These are phyloP conservation scores for Aleiodes testaceus DNA, from an alignment of 2,888 invertebrate species.

Conservation along the genomic window DNA sequence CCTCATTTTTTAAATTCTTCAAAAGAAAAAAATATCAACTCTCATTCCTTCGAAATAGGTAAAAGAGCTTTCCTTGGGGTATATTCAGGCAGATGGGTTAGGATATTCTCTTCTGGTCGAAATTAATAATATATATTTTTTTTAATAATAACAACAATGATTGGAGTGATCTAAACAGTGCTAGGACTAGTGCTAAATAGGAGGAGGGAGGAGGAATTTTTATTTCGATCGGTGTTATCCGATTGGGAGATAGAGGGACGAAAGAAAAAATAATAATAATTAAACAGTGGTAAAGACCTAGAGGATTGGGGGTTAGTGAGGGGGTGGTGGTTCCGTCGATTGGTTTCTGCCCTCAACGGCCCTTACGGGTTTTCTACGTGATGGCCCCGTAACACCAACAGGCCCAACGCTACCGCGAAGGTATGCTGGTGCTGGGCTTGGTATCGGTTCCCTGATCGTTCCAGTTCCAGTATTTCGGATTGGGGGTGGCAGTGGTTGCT, in stretches of 20 bases:
- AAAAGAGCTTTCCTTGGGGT: slow-evolving; percentile 8
- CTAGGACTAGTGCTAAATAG: slow-evolving; percentile 73
- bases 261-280: slow-evolving; percentile 10
- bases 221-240: slow-evolving; percentile 37
- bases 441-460: slow-evolving; percentile 70
- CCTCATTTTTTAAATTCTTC: not conserved
- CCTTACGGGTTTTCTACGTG: slow-evolving; percentile 73
- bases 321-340: slow-evolving; percentile 73
- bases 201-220: slow-evolving; percentile 45
- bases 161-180: slow-evolving; percentile 72
- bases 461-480: slow-evolving; percentile 70
- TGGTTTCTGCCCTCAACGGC: slow-evolving; percentile 73
- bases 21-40: not conserved
- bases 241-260: slow-evolving; percentile 66
- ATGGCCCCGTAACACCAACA: slow-evolving; percentile 69
- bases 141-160: slow-evolving; percentile 71
- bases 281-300: slow-evolving; percentile 44
- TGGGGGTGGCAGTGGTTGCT: slow-evolving; percentile 68
- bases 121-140: slow-evolving; percentile 67
- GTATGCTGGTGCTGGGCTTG: slow-evolving; percentile 66
- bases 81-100: slow-evolving; percentile 40
- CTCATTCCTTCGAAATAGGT: not conserved
- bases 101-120: slow-evolving; percentile 49
- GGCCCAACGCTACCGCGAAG: slow-evolving; percentile 69
- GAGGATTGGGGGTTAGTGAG: slow-evolving; percentile 70